phyloP scores from a whole-genome alignment of 2,888 invertebrate genomes.

The Drosophila prolongata region DNA sequence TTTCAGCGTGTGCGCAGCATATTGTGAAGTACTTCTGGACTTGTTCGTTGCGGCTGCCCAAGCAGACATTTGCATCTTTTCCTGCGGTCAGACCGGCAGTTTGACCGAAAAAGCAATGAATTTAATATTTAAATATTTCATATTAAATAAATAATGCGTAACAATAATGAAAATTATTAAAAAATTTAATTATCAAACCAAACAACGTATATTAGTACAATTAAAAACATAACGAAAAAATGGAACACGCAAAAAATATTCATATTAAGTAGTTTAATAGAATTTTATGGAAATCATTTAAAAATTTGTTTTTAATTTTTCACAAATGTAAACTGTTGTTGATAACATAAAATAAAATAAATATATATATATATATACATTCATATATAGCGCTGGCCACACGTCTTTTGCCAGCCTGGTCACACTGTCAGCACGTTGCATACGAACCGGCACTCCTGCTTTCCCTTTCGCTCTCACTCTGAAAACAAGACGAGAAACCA shows the following conservation, averaged over 20 bases:
- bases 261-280: no score
- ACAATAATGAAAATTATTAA: neutral
- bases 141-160: neutral
- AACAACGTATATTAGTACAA: neutral
- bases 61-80: slow-evolving; percentile 9
- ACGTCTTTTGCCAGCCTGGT: neutral
- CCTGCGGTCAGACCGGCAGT: slow-evolving; percentile 15
- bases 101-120: slow-evolving; percentile 11
- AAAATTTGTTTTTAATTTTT: no score
- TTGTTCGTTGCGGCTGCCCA: slow-evolving; percentile 5
- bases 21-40: slow-evolving; percentile 25
- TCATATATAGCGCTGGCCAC: neutral
- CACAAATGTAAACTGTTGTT: no score
- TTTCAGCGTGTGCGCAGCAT: slow-evolving; percentile 20
- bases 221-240: no score
- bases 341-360: no score
- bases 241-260: no score
- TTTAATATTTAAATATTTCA: neutral
- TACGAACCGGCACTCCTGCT: neutral
- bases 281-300: no score
- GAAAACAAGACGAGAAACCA: neutral
- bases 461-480: neutral
- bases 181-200: neutral
- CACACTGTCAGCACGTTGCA: slow-evolving; percentile 2
- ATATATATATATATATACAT: no score